These are phyloP conservation scores for Pteropus alecto DNA, from an alignment of 2,113 vertebrate species.

Conservation along the genomic window DNA sequence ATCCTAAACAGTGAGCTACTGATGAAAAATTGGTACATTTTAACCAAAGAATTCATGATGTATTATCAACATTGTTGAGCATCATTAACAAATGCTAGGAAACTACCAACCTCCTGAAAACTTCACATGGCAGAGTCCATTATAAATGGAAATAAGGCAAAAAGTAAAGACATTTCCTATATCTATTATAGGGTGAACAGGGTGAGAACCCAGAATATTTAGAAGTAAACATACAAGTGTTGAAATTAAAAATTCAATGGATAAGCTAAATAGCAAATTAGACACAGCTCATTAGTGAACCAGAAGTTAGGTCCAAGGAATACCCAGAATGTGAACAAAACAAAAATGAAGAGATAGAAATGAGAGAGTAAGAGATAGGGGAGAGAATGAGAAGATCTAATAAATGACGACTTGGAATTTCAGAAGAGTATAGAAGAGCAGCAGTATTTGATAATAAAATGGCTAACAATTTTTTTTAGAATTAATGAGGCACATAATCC, in stretches of 20 bases:
- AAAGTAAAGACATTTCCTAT: background rate
- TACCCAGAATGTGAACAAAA: background rate
- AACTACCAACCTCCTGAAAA: background rate
- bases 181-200: background rate
- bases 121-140: background rate
- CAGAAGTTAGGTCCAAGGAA: background rate
- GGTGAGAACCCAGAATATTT: background rate
- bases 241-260: background rate
- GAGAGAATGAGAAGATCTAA: background rate
- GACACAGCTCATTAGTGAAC: background rate
- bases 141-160: background rate
- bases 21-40: background rate
- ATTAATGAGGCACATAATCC: background rate
- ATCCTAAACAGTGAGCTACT: background rate
- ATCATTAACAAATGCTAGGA: background rate
- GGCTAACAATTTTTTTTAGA: background rate
- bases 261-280: background rate
- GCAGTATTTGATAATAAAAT: background rate
- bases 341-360: background rate
- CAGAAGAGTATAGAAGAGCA: background rate
- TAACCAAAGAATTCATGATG: background rate
- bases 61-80: background rate
- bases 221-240: background rate
- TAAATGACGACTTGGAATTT: background rate
- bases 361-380: background rate